Evolutionary conservation across 1,140 invertebrate species (phyloP).

Genomic region (Meloidogyne chitwoodi): DNA sequence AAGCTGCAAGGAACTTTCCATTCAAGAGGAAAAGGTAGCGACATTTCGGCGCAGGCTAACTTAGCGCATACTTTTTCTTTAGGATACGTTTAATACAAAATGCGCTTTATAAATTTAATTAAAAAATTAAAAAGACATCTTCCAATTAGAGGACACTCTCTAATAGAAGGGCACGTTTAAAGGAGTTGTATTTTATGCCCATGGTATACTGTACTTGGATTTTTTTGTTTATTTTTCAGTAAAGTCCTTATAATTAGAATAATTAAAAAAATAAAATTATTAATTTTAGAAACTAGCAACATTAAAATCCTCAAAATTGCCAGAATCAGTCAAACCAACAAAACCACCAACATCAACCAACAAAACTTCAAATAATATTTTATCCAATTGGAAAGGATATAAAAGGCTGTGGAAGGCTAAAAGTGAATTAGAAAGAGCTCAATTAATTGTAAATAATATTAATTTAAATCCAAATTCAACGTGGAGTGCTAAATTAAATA

Average conservation of each 20-base stretch:
- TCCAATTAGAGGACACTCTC: too few relatives aligned
- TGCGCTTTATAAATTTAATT: too few relatives aligned
- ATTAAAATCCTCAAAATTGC: not conserved
- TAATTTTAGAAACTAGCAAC: not conserved
- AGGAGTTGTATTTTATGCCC: too few relatives aligned
- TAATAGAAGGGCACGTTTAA: too few relatives aligned
- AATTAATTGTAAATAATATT: conserved; percentile 1
- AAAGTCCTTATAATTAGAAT: not conserved
- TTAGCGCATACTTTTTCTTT: too few relatives aligned
- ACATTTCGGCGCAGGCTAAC: too few relatives aligned
- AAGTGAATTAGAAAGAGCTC: conserved; percentile 9
- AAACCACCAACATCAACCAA: not conserved
- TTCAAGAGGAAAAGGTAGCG: too few relatives aligned
- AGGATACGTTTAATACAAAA: too few relatives aligned
- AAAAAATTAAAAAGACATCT: too few relatives aligned
- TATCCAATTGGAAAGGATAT: not conserved
- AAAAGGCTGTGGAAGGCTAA: not conserved
- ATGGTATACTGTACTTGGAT: too few relatives aligned
- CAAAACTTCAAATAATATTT: not conserved
- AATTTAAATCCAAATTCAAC: conserved; percentile 14
- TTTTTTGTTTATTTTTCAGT: not conserved
- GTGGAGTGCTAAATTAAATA: conserved; percentile 12
- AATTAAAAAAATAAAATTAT: too few relatives aligned
- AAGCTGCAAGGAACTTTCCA: too few relatives aligned
- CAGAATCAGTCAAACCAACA: not conserved